Base-by-base conservation (phyloP, 2,113 vertebrate genomes). In the Myiopsitta monachus region DNA sequence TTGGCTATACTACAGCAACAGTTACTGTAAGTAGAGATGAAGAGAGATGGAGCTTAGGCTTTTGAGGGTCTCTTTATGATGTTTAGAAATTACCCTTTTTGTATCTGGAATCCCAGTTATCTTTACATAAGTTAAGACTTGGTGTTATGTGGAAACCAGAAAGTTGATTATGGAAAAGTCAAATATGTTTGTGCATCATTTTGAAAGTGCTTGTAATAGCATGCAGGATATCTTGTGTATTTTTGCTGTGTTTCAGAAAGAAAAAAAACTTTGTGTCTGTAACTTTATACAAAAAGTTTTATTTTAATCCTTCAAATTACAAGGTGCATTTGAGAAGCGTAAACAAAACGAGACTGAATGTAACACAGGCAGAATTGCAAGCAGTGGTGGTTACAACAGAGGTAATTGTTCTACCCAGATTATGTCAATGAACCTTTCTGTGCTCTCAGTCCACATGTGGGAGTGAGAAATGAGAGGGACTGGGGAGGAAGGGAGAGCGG, bases 241-340 rank as follows among this genome's bases (percentile, higher is more conserved):
- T 93, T 95, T 90, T 79, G 51, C n/a, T 33, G 27, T 76, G 22
- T 73, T 92, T 59, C 46, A 66, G 41, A 36, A 86, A 49, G 81
- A 85, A 92, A 75, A 4, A 62, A 83, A 92, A 39, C 46, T 24
- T 41, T 64, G 30, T 36, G 63, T 83, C 69, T 87, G 73, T 54
- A 94, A 81, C 63, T 59, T 96, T 88, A 86, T 68, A 67, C 39
- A 46, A 36, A 31, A 88, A 57, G 27, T 30, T 93, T 93, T 96
- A 94, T 96, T 97, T 98, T 96, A 96, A 96, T 95, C 91, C 49
- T 79, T 96, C 51, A 95, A 75, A 98, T 98, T 97, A 51, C 69
- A 91, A 83, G 49, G 74, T 96, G 59, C 39, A 62, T 92, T 96
- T 93, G 83, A 94, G 89, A 94, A 96, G 86, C 38, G 7, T 86